These are phyloP conservation scores for Ectemnius lituratus DNA, from an alignment of 2,888 invertebrate genomes.

Conservation along the genomic window DNA sequence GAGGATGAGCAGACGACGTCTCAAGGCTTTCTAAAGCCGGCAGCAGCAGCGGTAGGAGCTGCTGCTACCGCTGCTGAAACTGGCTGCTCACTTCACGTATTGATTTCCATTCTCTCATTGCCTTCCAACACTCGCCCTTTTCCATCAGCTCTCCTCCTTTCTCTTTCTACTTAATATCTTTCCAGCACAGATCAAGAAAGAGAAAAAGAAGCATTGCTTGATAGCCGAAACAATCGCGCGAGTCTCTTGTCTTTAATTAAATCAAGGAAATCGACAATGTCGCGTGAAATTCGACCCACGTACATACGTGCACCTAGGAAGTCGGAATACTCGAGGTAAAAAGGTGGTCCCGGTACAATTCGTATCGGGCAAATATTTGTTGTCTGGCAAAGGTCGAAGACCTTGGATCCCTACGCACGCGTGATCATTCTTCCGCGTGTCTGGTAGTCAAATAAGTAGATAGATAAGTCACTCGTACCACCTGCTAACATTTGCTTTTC, in stretches of 20 bases:
- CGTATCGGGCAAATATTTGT: background rate
- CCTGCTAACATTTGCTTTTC: background rate
- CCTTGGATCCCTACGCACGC: no score
- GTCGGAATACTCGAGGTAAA: background rate
- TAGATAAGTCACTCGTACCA: background rate
- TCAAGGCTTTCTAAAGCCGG: conserved; percentile 73
- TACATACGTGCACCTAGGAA: no score
- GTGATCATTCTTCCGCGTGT: no score
- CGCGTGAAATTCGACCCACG: background rate
- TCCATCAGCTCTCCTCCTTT: conserved; percentile 35
- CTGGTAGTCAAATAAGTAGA: background rate
- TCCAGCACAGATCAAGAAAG: no score
- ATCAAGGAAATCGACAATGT: conserved; percentile 1
- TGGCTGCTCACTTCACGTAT: conserved; percentile 75
- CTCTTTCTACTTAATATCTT: background rate
- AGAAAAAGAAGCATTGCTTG: no score
- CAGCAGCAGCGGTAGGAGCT: conserved; percentile 26
- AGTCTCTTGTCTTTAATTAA: background rate
- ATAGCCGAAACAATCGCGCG: background rate
- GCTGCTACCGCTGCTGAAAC: conserved; percentile 63
- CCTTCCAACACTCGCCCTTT: conserved; percentile 70
- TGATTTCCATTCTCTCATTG: conserved; percentile 76
- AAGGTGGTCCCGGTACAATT: background rate
- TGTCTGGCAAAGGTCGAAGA: background rate
- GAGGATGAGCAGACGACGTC: conserved; percentile 68